Base-by-base conservation (phyloP, 2,797 vertebrate species). In the Poecilia wingei region DNA sequence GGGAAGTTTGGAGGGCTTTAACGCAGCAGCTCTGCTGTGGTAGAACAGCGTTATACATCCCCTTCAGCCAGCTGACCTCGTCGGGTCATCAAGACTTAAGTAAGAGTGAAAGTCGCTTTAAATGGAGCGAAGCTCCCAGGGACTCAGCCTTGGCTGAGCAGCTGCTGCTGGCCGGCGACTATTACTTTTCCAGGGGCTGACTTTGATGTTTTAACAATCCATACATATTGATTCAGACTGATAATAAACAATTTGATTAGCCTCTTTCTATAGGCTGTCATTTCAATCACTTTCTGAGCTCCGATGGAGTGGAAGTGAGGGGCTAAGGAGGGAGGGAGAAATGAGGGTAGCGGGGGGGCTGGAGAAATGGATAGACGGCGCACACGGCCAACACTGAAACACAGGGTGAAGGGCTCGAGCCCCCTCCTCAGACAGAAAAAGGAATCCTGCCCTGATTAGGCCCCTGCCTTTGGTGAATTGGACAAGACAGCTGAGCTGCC, bases 231-330 rank as follows among this genome's bases (percentile, higher is more conserved):
- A 99, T 99, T 98, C 96, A 96, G 96, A 97, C 97, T 97, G 97
- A 99, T 99, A 98, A 98, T 98, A 98, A 99, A 99, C 98, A 99
- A 99, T 99, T 99, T 99, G 98, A 99, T 99, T 99, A 99, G 98
- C 97, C 97, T 97, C 97, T 97, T 97, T 98, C 98, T 97, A 96
- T 96, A 96, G 97, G 96, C 97, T 98, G 98, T 98, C 98, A 98
- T 98, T 99, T 97, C 97, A 97, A 99, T 99, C 98, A 98, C 97
- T 97, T 97, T 96, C 97, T 95, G 94, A 91, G 94, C 96, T 95
- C 96, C 97, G 96, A 97, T 95, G 96, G 96, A 97, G 97, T 97
- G 97, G 97, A 98, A 98, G 97, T 96, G 94, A 95, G 95, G 93
- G 92, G 90, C 93, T 88, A 92, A 89, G 93, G 90, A 94, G 71